These are phyloP conservation scores for Bombus waltoni DNA, from an alignment of 1,140 invertebrate species.

Conservation along the genomic window DNA sequence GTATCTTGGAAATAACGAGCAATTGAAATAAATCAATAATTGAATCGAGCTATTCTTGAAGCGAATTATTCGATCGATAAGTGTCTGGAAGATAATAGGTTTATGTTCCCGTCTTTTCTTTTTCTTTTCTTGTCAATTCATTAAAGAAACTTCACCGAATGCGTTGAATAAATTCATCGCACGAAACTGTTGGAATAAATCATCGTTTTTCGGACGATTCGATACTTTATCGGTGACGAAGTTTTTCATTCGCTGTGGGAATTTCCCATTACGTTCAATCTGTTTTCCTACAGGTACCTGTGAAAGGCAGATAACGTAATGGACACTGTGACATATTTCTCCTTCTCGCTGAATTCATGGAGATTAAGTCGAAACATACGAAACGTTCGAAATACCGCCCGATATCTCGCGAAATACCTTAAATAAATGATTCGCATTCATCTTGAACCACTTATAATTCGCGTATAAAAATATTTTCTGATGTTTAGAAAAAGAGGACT, in stretches of 20 bases:
- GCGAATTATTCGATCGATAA: neutral
- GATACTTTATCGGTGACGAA: neutral
- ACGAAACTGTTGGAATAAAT: neutral
- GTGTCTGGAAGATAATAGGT: too few species aligned
- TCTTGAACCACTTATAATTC: neutral
- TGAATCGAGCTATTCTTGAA: neutral
- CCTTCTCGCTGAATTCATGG: neutral
- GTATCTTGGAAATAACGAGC: neutral
- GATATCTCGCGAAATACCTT: neutral
- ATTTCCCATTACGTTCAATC: constrained; percentile 59
- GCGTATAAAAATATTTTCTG: neutral
- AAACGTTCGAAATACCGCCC: neutral
- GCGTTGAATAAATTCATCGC: too few species aligned
- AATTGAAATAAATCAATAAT: constrained; percentile 26
- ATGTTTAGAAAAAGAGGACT: too few species aligned
- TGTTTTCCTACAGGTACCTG: neutral
- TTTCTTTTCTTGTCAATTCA: neutral
- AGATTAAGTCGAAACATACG: constrained; percentile 31
- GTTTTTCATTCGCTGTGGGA: constrained; percentile 16
- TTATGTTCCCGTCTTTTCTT: neutral
- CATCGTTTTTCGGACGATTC: neutral
- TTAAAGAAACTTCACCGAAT: neutral
- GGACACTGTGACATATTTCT: neutral
- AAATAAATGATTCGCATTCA: neutral
- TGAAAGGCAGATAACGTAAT: neutral